Percentiles rank a stretch among this genome's conserved stretches.
Evolutionary conservation across 2,113 vertebrate genomes (phyloP).

Genomic region (Chaetops frenatus): DNA sequence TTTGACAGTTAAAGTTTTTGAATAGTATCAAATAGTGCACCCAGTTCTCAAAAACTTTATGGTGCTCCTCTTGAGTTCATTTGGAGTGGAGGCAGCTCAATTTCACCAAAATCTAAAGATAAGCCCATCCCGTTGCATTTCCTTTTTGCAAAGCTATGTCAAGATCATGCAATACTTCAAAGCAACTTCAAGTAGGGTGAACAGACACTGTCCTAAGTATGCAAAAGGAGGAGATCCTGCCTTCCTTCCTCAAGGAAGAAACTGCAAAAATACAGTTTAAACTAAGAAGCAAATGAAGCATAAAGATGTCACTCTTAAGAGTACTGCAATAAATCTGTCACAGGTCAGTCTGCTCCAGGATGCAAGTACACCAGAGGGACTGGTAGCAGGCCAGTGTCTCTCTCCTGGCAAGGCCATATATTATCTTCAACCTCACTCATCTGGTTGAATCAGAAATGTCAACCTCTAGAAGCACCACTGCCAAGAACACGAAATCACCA

Average conservation of each 20-base stretch:
- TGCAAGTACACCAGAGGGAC: background rate
- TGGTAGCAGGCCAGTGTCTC: background rate
- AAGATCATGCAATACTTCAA: background rate
- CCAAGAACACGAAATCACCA: background rate
- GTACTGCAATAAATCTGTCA: background rate
- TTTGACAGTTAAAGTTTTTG: background rate
- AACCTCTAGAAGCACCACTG: background rate
- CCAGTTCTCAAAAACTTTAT: background rate
- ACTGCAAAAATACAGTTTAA: background rate
- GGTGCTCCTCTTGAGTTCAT: background rate
- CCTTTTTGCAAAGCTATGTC: background rate
- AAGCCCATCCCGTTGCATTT: background rate
- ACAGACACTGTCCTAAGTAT: background rate
- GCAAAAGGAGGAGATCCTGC: background rate
- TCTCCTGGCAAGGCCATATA: background rate
- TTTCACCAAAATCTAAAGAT: background rate
- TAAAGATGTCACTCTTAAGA: background rate
- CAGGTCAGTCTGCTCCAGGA: background rate
- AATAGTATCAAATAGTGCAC: background rate
- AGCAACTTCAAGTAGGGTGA: background rate
- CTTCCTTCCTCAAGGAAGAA: background rate
- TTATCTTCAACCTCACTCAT: background rate
- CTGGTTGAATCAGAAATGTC: background rate
- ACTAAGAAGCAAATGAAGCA: background rate
- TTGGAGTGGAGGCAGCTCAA: background rate